Conservation (phyloP, 2,797 vertebrate species). For the Sebastes iracundus region DNA sequence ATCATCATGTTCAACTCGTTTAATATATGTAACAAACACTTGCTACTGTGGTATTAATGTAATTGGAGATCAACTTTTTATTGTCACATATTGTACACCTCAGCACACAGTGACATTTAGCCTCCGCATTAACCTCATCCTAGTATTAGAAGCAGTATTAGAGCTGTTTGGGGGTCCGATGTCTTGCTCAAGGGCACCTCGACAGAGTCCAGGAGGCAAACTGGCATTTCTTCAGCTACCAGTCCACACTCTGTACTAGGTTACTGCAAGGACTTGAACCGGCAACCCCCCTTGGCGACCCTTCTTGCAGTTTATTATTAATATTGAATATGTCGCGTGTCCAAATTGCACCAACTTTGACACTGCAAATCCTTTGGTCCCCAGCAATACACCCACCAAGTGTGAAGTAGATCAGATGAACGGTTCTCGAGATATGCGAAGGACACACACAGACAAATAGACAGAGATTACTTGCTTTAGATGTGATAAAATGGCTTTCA, state of each 20-base stretch:
- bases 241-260: background rate
- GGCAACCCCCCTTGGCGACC: too few species aligned
- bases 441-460: too few species aligned
- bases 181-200: background rate
- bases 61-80: background rate
- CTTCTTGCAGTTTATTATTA: too few species aligned
- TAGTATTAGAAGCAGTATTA: too few species aligned
- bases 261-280: fast-evolving
- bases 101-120: background rate
- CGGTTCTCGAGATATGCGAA: too few species aligned
- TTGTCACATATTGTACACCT: background rate
- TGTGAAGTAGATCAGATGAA: too few species aligned
- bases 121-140: background rate
- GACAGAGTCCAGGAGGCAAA: background rate
- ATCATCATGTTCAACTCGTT: background rate
- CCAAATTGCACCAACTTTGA: too few species aligned
- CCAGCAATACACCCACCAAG: too few species aligned
- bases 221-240: background rate
- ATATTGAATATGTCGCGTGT: too few species aligned
- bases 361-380: too few species aligned
- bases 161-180: background rate
- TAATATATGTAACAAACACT: background rate
- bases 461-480: too few species aligned
- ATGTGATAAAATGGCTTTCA: too few species aligned
- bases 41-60: background rate